phyloP scores from a whole-genome alignment of 1,140 invertebrate species.

The Nylanderia fulva region DNA sequence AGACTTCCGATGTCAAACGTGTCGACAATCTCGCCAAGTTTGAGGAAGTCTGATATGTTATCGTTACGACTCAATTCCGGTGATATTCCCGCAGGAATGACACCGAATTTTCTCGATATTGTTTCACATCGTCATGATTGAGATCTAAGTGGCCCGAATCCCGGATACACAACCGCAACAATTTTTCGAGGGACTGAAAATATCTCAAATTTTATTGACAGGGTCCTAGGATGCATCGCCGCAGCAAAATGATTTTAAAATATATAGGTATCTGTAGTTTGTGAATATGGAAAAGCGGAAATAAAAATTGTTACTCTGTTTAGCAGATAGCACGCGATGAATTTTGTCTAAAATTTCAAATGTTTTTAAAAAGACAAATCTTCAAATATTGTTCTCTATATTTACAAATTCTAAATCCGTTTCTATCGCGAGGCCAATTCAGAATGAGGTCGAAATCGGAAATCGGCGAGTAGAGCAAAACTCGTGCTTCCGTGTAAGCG shows the following conservation, averaged over 20 bases:
- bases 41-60: constrained; percentile 56
- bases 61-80: constrained; percentile 59
- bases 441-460: constrained; percentile 16
- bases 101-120: constrained; percentile 31
- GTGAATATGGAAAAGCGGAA: neutral
- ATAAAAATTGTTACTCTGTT: neutral
- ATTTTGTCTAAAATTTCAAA: neutral
- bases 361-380: neutral
- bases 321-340: neutral
- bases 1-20: constrained; percentile 59
- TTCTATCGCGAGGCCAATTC: neutral
- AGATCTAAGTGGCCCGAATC: constrained; percentile 24
- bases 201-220: neutral
- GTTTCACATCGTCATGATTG: constrained; percentile 36
- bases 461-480: neutral
- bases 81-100: constrained; percentile 56
- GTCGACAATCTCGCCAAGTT: constrained; percentile 59
- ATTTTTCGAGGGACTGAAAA: neutral
- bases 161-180: neutral
- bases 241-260: constrained; percentile 3
- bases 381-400: neutral
- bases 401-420: neutral
- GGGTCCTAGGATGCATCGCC: neutral
- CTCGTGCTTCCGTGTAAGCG: constrained; percentile 13
- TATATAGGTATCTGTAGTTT: neutral